These are phyloP conservation scores for Heterodera carotae DNA, from an alignment of 1,140 invertebrate genomes.

Conservation along the genomic window DNA sequence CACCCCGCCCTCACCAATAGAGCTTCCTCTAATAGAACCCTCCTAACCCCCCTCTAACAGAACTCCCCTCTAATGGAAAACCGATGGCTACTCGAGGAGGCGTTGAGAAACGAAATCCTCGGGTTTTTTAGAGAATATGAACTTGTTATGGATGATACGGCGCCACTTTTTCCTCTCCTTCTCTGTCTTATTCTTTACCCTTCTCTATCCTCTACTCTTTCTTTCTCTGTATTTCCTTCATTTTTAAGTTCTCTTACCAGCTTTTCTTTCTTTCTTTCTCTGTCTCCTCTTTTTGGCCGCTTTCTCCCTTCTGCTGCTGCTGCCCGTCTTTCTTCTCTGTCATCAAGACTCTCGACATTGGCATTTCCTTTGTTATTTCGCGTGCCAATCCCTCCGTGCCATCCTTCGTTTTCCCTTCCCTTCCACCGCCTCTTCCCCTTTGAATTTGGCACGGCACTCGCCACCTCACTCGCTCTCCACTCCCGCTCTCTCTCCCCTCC, in stretches of 20 bases:
- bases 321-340: background rate
- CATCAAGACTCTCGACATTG: background rate
- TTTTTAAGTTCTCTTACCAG: background rate
- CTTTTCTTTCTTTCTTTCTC: background rate
- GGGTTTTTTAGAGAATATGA: too few relatives aligned
- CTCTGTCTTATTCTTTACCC: background rate
- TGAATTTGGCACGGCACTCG: background rate
- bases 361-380: background rate
- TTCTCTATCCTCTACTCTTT: slow-evolving; percentile 8
- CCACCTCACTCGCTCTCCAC: background rate
- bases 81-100: too few relatives aligned
- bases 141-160: too few relatives aligned
- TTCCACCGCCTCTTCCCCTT: background rate
- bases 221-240: background rate
- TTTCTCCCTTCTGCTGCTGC: background rate
- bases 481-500: too few relatives aligned
- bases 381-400: background rate
- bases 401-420: background rate
- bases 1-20: too few relatives aligned
- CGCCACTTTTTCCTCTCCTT: background rate
- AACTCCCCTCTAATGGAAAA: too few relatives aligned
- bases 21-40: too few relatives aligned
- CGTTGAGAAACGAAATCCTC: too few relatives aligned
- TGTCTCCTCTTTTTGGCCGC: background rate
- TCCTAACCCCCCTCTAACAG: too few relatives aligned